phyloP scores from a whole-genome alignment of 2,797 vertebrate species.

The Periophthalmus magnuspinnatus region DNA sequence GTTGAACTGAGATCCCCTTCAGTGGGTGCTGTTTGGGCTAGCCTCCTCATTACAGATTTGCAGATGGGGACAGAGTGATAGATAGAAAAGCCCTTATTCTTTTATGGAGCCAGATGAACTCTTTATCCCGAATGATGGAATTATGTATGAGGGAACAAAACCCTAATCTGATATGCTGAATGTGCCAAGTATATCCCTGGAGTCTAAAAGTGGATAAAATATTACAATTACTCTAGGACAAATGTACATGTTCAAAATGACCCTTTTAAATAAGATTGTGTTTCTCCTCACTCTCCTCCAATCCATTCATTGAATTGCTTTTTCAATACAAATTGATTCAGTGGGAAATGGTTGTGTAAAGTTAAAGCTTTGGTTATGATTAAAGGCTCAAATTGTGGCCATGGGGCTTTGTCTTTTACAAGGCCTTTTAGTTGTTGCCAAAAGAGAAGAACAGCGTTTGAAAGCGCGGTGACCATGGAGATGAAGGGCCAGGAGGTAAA shows the following conservation, averaged over 20 bases:
- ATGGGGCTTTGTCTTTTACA: slow-evolving; percentile 36
- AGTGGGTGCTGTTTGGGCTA: slow-evolving; percentile 57
- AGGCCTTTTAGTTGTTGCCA: slow-evolving; percentile 30
- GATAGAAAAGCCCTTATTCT: slow-evolving; percentile 53
- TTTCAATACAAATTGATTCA: slow-evolving; percentile 56
- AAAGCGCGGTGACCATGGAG: slow-evolving; percentile 69
- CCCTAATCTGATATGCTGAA: slow-evolving; percentile 27
- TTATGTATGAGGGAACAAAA: slow-evolving; percentile 50
- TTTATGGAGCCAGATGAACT: slow-evolving; percentile 45
- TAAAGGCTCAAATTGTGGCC: slow-evolving; percentile 34
- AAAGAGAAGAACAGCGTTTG: slow-evolving; percentile 41
- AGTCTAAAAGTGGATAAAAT: slow-evolving; percentile 20
- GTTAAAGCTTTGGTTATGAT: slow-evolving; percentile 46
- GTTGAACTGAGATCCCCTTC: slow-evolving; percentile 69
- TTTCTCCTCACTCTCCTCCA: slow-evolving; percentile 34
- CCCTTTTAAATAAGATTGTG: slow-evolving; percentile 27
- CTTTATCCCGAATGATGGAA: slow-evolving; percentile 41
- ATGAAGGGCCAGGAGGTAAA: slow-evolving; percentile 68
- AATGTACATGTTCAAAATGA: neutral
- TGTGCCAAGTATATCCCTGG: slow-evolving; percentile 14
- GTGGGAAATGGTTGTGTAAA: slow-evolving; percentile 36
- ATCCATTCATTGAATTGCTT: slow-evolving; percentile 37
- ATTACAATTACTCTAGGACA: slow-evolving; percentile 3
- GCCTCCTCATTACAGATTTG: slow-evolving; percentile 62
- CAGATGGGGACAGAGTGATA: slow-evolving; percentile 55